A percentile compares a stretch with the other conserved stretches of the same genome.
Evolutionary conservation across 2,113 vertebrate species (phyloP).

Genomic region (Sporophila hypoxantha): DNA sequence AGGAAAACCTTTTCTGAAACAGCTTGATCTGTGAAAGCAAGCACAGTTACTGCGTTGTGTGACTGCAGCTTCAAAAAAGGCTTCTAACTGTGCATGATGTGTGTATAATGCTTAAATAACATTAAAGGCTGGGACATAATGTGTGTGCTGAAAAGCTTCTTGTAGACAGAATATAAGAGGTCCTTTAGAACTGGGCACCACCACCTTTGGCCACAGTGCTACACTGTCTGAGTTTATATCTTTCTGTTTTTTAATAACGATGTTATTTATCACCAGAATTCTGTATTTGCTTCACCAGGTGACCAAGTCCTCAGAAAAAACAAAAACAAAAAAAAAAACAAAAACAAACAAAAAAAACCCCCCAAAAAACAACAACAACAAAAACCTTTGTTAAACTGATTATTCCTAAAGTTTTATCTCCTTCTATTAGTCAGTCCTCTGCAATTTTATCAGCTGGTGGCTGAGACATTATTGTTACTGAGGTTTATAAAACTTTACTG

Average conservation of each 20-base stretch:
- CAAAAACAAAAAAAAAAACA: too few species aligned
- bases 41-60: neutral
- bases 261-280: neutral
- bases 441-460: neutral
- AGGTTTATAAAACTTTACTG: neutral
- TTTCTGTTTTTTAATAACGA: neutral
- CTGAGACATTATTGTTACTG: neutral
- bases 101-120: neutral
- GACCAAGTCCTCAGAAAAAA: neutral
- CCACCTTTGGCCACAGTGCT: neutral
- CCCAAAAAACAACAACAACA: neutral
- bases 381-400: neutral
- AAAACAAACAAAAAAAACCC: neutral
- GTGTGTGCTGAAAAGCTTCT: neutral
- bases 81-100: neutral
- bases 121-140: neutral
- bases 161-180: neutral
- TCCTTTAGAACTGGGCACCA: neutral
- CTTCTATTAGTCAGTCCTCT: neutral
- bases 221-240: neutral
- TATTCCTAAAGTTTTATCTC: neutral
- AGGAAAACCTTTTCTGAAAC: neutral
- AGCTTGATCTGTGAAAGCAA: neutral
- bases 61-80: neutral
- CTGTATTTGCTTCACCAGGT: neutral